Percentiles rank a stretch among this genome's conserved stretches.
Evolutionary conservation across 2,113 vertebrate species (phyloP).

Genomic region (Peromyscus maniculatus): DNA sequence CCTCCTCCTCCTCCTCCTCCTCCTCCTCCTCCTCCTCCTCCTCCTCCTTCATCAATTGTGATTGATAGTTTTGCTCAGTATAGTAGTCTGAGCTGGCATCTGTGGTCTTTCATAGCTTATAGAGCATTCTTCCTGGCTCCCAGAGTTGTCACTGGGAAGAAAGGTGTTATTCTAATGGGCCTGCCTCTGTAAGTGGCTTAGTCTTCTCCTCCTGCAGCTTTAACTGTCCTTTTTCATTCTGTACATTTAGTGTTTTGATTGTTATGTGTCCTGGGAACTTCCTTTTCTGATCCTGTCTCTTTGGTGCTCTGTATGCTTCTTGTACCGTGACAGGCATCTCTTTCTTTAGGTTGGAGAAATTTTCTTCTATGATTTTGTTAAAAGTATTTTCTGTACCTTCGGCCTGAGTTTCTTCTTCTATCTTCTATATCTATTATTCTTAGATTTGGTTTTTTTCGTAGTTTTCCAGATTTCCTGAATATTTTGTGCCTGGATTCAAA

Average conservation of each 20-base stretch:
- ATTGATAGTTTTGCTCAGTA: neutral
- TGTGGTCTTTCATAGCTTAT: neutral
- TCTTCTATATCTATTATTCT: neutral
- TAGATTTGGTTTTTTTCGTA: neutral
- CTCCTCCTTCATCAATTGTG: too few species aligned
- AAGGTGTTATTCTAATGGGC: neutral
- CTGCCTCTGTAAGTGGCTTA: neutral
- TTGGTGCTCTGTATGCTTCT: neutral
- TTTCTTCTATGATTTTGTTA: neutral
- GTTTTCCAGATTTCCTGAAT: neutral
- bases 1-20: fast-evolving
- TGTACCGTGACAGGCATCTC: neutral
- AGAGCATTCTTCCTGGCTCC: neutral
- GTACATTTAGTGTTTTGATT: neutral
- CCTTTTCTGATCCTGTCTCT: neutral
- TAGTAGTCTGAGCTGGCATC: neutral
- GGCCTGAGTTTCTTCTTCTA: neutral
- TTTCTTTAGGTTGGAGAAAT: neutral
- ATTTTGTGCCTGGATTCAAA: neutral
- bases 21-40: neutral
- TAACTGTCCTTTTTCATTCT: neutral
- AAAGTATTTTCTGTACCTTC: neutral
- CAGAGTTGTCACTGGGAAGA: neutral
- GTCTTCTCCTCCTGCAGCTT: neutral
- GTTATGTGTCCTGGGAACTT: neutral